Percentiles rank a stretch among this genome's conserved stretches.
phyloP scores from a whole-genome alignment of 2,113 vertebrate genomes.

The Perognathus longimembris region DNA sequence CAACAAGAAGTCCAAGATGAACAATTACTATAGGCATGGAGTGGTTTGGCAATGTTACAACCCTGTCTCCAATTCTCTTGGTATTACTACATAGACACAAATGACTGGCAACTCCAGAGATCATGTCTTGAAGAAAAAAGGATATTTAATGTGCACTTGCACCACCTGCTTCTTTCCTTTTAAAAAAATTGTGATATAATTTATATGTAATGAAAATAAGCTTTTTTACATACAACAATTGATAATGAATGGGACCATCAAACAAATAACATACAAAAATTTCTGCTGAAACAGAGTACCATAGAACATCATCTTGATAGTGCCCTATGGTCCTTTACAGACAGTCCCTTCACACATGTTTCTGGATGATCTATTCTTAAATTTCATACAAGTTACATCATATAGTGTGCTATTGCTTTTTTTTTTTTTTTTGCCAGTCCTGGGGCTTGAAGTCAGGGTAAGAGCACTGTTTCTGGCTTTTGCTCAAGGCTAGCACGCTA shows the following conservation, averaged over 20 bases:
- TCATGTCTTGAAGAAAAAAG: too few species aligned
- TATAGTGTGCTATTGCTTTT: not conserved
- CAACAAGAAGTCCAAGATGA: not conserved
- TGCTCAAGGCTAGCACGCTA: too few species aligned
- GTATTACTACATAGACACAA: too few species aligned
- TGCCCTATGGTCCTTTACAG: not conserved
- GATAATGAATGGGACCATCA: not conserved
- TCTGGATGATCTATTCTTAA: not conserved
- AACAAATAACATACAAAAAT: constrained; percentile 17
- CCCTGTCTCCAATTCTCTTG: too few species aligned
- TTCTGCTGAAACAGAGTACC: not conserved
- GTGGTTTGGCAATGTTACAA: not conserved
- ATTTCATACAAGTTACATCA: constrained; percentile 17
- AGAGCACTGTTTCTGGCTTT: too few species aligned
- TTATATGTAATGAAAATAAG: not conserved
- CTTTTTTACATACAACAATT: not conserved
- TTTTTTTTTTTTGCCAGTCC: too few species aligned
- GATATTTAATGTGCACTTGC: too few species aligned
- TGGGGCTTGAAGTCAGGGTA: too few species aligned
- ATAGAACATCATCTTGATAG: not conserved
- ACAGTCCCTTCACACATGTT: too few species aligned
- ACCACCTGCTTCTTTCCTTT: too few species aligned
- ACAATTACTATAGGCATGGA: not conserved
- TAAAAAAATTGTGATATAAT: too few species aligned
- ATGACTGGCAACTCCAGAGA: not conserved